Base-by-base conservation (phyloP, 1,140 invertebrate genomes). In the Oryctes rhinoceros region DNA sequence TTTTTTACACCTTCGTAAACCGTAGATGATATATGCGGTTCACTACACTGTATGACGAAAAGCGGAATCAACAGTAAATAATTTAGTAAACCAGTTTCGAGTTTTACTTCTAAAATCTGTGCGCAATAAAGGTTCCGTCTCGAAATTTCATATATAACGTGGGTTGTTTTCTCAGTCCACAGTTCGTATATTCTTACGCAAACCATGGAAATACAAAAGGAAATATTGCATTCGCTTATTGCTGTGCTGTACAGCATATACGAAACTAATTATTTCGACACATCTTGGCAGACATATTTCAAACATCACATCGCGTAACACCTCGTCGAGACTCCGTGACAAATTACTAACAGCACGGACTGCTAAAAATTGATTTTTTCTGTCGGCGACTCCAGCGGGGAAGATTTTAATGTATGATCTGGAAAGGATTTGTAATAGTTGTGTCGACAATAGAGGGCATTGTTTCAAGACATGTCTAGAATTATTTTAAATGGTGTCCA, bases 221-320 rank as follows among this genome's bases (percentile, higher is more conserved):
- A 59, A 59, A 59, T 13, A 15, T 59, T 59, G 15, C n/a, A 15
- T n/a, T 59, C 5, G 18, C 18, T 59, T 59, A 18, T 15, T 59
- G 53, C 53, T 59, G 53, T 59, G 15, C 53, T 59, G 18, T 15
- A 18, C 53, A 49, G n/a, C 20, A 11, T 30, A 37, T 4, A 24
- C 20, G 65, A 71, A 37, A 71, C 65, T 71, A 71, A 30, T 71
- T 71, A 71, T 71, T 71, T 71, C 35, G 65, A 71, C 20, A 71
- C 20, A 71, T 71, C 20, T 24, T 71, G 65, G 13, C 65, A 20
- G 65, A 71, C 18, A 71, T 71, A 71, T 37, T 35, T 71, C 65
- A 71, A 71, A 71, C 65, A 71, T 37, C 20, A 71, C n/a, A 24
- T 71, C 65, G 65, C 20, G 4, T 30, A 24, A 30, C 65, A 71